A percentile compares a stretch with the other conserved stretches of the same genome.
Conservation (phyloP, 2,113 vertebrate genomes). For the Neodon shergylaensis region DNA sequence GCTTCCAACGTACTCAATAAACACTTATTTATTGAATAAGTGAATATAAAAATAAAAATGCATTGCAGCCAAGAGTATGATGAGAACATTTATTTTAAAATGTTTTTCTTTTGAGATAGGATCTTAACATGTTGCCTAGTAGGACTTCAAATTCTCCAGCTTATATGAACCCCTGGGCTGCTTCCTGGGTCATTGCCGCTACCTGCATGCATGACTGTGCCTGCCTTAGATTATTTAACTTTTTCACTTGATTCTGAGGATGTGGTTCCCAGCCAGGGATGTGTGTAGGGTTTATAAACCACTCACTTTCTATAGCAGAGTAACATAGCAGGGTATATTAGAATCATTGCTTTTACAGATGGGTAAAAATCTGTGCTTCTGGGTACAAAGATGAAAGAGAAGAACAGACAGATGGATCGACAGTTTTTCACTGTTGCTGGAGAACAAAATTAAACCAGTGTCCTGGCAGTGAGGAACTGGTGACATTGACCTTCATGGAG, state of each 20-base stretch:
- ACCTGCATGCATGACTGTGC: not conserved
- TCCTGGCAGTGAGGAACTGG: not conserved
- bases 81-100: not conserved
- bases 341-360: constrained; percentile 18
- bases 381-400: not conserved
- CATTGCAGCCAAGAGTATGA: not conserved
- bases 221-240: not conserved
- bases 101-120: not conserved
- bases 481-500: constrained; percentile 47
- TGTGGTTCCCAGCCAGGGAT: not conserved
- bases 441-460: constrained; percentile 1
- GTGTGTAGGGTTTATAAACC: not conserved
- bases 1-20: constrained; percentile 9
- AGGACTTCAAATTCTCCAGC: not conserved
- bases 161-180: not conserved
- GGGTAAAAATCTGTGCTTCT: constrained; percentile 31
- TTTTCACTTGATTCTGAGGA: not conserved
- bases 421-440: constrained; percentile 11
- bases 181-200: not conserved
- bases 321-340: not conserved
- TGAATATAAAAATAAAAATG: not conserved
- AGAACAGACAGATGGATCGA: not conserved
- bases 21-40: constrained; percentile 35
- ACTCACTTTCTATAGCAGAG: not conserved
- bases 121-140: not conserved